These are phyloP conservation scores for Rosalia funebris DNA, from an alignment of 2,888 invertebrate species.

Conservation along the genomic window DNA sequence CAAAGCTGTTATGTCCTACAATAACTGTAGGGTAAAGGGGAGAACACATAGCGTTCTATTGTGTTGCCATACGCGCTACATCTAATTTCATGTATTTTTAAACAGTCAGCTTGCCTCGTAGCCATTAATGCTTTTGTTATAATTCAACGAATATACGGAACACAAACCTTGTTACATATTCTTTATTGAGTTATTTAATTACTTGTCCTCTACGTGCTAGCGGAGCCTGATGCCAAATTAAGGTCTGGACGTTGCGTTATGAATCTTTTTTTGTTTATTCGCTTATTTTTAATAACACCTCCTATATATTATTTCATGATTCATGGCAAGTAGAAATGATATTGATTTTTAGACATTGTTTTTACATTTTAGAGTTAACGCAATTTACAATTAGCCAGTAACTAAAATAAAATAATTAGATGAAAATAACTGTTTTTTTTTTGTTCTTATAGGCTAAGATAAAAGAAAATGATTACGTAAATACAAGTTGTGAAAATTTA, in stretches of 20 bases:
- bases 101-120: constrained; percentile 1
- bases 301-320: too few relatives aligned
- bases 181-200: constrained; percentile 12
- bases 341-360: too few relatives aligned
- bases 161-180: constrained; percentile 9
- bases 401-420: too few relatives aligned
- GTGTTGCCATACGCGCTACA: neutral
- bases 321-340: too few relatives aligned
- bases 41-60: neutral
- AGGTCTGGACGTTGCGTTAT: neutral
- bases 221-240: neutral
- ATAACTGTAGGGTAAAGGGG: neutral
- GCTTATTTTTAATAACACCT: too few relatives aligned
- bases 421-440: too few relatives aligned
- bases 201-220: constrained; percentile 1
- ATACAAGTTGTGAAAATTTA: too few relatives aligned
- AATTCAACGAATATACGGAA: constrained; percentile 2
- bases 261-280: too few relatives aligned
- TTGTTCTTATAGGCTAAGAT: too few relatives aligned
- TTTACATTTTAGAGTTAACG: too few relatives aligned
- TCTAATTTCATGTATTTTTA: neutral
- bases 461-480: too few relatives aligned
- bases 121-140: neutral
- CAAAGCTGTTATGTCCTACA: neutral
- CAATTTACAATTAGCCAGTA: too few relatives aligned